phyloP scores from a whole-genome alignment of 2,888 invertebrate genomes.

The Ichneumon xanthorius region DNA sequence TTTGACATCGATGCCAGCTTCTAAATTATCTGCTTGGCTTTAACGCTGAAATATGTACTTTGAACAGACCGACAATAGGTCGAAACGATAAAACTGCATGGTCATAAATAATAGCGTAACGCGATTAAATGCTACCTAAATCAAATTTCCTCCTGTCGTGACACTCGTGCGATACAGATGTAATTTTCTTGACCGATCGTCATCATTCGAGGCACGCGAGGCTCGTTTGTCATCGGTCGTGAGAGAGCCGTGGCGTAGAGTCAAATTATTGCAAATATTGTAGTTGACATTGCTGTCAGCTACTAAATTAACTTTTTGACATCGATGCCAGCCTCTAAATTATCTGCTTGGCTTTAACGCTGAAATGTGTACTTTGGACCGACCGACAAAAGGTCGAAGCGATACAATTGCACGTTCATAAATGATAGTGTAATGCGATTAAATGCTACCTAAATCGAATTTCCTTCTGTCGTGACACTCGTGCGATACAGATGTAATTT shows the following conservation, averaged over 20 bases:
- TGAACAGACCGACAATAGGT: neutral
- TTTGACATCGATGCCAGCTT: neutral
- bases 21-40: neutral
- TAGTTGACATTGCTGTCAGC: neutral
- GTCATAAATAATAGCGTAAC: neutral
- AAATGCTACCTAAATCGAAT: slow-evolving; percentile 10
- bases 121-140: neutral
- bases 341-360: neutral
- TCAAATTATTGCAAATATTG: neutral
- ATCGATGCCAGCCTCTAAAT: neutral
- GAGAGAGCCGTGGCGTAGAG: slow-evolving; percentile 9
- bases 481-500: neutral
- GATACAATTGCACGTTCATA: neutral
- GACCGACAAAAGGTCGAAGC: neutral
- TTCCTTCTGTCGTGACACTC: slow-evolving; percentile 8
- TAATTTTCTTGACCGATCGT: slow-evolving; percentile 18
- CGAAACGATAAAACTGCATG: neutral
- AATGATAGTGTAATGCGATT: slow-evolving; percentile 1
- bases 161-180: neutral
- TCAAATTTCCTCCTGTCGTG: slow-evolving; percentile 20
- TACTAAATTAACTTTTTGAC: neutral
- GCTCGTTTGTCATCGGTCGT: slow-evolving; percentile 12
- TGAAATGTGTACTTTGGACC: neutral
- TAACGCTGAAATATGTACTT: neutral
- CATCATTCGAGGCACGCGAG: slow-evolving; percentile 30